Conservation (phyloP, 2,113 vertebrate genomes). For the Pyxicephalus adspersus region DNA sequence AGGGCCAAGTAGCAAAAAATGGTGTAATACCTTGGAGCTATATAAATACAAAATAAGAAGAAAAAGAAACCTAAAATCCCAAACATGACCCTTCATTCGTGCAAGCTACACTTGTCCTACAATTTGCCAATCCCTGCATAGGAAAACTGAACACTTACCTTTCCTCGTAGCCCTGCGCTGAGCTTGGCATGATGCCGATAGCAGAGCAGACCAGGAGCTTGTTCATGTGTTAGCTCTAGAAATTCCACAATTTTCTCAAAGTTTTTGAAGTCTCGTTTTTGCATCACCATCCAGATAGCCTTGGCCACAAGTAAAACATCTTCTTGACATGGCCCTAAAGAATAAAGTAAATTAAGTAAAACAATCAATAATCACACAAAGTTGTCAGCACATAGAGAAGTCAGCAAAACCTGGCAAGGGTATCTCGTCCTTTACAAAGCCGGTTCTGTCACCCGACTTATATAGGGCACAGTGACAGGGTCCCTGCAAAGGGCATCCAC, state of each 20-base stretch:
- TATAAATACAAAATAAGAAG: no score
- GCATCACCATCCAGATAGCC: conserved; percentile 63
- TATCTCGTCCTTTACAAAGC: no score
- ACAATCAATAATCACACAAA: neutral
- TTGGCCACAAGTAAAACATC: conserved; percentile 31
- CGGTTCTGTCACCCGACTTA: no score
- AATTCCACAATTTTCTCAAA: conserved; percentile 67
- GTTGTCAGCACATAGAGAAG: no score
- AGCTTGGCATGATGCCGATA: conserved; percentile 46
- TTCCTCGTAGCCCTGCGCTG: conserved; percentile 31
- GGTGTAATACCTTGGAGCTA: no score
- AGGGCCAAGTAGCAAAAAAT: no score
- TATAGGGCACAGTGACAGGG: no score
- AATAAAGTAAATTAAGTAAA: neutral
- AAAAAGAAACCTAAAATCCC: no score
- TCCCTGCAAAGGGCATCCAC: no score
- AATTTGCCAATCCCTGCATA: neutral
- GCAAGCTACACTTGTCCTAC: no score
- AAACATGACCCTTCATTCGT: no score
- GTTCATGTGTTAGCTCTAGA: conserved; percentile 62
- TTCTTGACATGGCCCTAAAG: neutral
- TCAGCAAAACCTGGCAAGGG: no score
- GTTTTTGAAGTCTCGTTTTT: conserved; percentile 62
- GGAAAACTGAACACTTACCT: neutral
- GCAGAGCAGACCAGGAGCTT: conserved; percentile 67